Evolutionary conservation across 2,797 vertebrate species (phyloP), one percentile per base, ranked within the genome.

Genomic region (Chiloscyllium punctatum): DNA sequence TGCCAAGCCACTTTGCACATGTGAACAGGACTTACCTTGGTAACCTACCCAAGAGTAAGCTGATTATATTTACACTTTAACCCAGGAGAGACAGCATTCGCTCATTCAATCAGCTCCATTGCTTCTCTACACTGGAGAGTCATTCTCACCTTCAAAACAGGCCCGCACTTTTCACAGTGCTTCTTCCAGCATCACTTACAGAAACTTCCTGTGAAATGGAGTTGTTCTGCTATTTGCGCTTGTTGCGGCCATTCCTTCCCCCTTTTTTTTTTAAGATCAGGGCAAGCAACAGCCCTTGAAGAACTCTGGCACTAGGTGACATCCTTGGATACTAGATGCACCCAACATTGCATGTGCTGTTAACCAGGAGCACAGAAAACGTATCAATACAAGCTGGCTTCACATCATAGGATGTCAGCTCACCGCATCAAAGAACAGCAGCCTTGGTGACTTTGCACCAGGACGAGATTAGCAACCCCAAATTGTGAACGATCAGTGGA

Each of bases 221-320:
- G 2, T 69, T 3, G 23, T 42, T 69, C 66, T 42, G 69, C 18
- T 66, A 69, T 92, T 92, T 92, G 90, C 90, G 90, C 90, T 92
- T 92, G 90, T n/a, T 92, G 90, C 90, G 9, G 33, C 18, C 33
- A 92, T 68, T 90, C 30, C 88, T 91, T 91, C 57, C 33, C 53
- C 57, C n/a, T n/a, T n/a, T n/a, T 5, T 15, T 88, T 30, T 62
- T 5, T 5, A 90, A 57, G 1, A 66, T 92, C 66, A 92, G 62
- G 23, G n/a, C n/a, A 69, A 53, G 7, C 66, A 69, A 66, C n/a
- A n/a, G 66, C 90, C 37, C 66, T 92, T 68, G 37, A 91, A 21
- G 33, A 37, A 42, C 62, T 37, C 8, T 90, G 86, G 53, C 16
- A 90, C 30, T 4, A 57, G 57, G 33, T 90, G 57, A 1, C 30